Base-by-base conservation (phyloP, 2,888 invertebrate species). In the Polietes domitor region DNA sequence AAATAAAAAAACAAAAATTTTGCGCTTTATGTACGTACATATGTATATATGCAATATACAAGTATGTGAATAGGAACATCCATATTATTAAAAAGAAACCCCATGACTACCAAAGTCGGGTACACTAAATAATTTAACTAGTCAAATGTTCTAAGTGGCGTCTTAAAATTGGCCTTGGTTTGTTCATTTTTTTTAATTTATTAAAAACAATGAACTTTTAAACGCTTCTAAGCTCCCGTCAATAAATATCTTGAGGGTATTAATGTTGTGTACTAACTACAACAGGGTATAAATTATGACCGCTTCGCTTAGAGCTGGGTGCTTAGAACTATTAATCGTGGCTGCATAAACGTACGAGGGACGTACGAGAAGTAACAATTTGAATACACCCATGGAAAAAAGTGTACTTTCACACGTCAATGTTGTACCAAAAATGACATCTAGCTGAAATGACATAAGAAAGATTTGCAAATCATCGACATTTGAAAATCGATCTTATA, bases 161-260 rank as follows among this genome's bases (percentile, higher is more conserved):
- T 79, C 81, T 84, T 76, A 81, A 81, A 77, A 77, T 81, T 77
- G 63, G 55, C 80, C 63, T 77, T 83, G 50, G 37, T 43, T 74
- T 76, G 61, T 76, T n/a, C n/a, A n/a, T n/a, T n/a, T n/a, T n/a
- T 65, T 72, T 68, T 50, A 28, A 50, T 80, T 76, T 72, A 73
- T 41, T 41, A 61, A 28, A 70, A 77, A 80, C 73, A 68, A 72
- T 68, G 55, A 73, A 73, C 0, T 43, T 9, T 50, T 65, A 19
- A 77, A 71, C 15, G 41, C 43, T 68, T 53, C 70, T 74, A 74
- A 83, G 53, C 50, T 43, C 55, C 70, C 58, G 24, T 24, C 63
- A 63, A 77, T 76, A 77, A 80, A 80, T 71, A 41, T 19, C 17
- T 41, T 5, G 63, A 41, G 21, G 61, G 70, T 24, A 80, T 82